Percentiles rank a stretch among this genome's conserved stretches.
phyloP scores from a whole-genome alignment of 2,797 vertebrate species.

The Triplophysa yarkandensis region DNA sequence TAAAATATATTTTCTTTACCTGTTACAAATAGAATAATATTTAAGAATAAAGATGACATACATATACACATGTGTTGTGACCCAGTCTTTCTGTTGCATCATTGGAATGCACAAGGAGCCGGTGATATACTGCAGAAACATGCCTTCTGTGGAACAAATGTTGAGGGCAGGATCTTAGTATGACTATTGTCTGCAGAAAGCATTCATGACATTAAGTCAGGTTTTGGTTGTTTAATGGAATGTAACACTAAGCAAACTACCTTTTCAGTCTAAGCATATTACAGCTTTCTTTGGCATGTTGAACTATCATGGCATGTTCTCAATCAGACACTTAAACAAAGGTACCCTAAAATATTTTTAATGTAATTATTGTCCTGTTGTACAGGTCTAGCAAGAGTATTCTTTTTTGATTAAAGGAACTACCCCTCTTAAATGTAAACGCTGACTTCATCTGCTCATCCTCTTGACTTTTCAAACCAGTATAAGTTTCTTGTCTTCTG shows the following conservation, averaged over 20 bases:
- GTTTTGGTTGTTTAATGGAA: conserved; percentile 18
- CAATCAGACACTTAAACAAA: background rate
- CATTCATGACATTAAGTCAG: conserved; percentile 11
- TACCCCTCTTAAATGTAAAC: too few species aligned
- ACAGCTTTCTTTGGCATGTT: background rate
- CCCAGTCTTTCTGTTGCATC: background rate
- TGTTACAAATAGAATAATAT: background rate
- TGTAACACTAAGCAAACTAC: conserved; percentile 8
- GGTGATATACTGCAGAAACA: conserved; percentile 10
- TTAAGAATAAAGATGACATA: background rate
- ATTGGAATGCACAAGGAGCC: background rate
- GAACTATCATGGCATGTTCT: background rate
- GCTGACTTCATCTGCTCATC: too few species aligned
- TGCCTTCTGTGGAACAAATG: background rate
- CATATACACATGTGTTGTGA: background rate
- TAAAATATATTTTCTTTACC: background rate
- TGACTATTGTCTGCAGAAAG: conserved; percentile 14
- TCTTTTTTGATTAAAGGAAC: too few species aligned
- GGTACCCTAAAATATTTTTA: background rate
- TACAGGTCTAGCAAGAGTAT: background rate
- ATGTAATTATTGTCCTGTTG: background rate
- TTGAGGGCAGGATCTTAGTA: conserved; percentile 1
- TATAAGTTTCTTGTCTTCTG: too few species aligned
- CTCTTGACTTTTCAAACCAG: too few species aligned
- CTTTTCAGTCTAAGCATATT: background rate